Evolutionary conservation across 2,888 invertebrate species (phyloP).

Genomic region (Drosophila neotestacea): DNA sequence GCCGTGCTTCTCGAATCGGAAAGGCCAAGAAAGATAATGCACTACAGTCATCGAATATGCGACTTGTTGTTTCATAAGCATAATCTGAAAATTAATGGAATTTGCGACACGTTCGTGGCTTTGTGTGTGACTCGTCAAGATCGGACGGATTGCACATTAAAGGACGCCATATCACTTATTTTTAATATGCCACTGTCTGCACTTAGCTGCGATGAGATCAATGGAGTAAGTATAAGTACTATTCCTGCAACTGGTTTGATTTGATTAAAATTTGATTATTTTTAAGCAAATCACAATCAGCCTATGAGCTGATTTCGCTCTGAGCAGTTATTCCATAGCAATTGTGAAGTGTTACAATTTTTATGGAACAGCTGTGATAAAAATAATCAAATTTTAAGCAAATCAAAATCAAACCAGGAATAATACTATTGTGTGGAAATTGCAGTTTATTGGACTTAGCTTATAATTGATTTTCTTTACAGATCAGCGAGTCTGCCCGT

Average conservation of each 20-base stretch:
- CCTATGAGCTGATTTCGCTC: too few species aligned
- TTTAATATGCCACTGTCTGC: constrained; percentile 39
- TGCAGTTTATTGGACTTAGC: not conserved
- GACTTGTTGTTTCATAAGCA: constrained; percentile 42
- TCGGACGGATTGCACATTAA: constrained; percentile 23
- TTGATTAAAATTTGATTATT: too few species aligned
- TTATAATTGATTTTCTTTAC: not conserved
- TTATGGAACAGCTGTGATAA: too few species aligned
- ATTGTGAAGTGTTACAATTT: too few species aligned
- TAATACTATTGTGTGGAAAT: too few species aligned
- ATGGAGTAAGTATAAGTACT: constrained; percentile 15
- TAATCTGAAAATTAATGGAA: constrained; percentile 42
- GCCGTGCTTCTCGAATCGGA: constrained; percentile 37
- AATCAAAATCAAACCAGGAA: too few species aligned
- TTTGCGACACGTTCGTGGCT: constrained; percentile 60
- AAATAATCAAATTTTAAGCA: too few species aligned
- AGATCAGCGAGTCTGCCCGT: constrained; percentile 36
- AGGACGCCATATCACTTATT: constrained; percentile 48
- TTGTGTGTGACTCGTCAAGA: constrained; percentile 52
- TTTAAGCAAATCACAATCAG: too few species aligned
- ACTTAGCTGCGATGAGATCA: constrained; percentile 49
- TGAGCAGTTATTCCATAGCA: too few species aligned
- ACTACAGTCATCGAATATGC: constrained; percentile 64
- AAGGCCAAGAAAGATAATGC: constrained; percentile 55
- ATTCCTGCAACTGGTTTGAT: too few species aligned